Evolutionary conservation across 2,888 invertebrate genomes (phyloP).

Genomic region (Pardosa pseudoannulata): DNA sequence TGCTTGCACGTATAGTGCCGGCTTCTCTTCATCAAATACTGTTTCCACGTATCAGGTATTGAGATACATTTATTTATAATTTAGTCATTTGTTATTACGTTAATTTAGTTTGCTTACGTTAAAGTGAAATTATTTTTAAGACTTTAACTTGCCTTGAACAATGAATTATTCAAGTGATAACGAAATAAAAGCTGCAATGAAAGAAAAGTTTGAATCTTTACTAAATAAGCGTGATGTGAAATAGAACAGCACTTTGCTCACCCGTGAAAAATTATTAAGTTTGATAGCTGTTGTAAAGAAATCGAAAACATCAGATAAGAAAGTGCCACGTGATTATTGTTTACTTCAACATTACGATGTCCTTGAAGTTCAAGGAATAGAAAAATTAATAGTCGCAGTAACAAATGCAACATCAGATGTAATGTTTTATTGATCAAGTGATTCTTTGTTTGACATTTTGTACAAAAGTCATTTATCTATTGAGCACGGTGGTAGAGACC

Average conservation of each 20-base stretch:
- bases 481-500: slow-evolving; percentile 31
- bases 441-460: slow-evolving; percentile 31
- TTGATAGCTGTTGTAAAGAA: slow-evolving; percentile 65
- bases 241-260: slow-evolving; percentile 66
- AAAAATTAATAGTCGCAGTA: slow-evolving; percentile 42
- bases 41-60: too few relatives aligned
- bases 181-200: slow-evolving; percentile 47
- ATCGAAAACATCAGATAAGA: slow-evolving; percentile 67
- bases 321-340: slow-evolving; percentile 68
- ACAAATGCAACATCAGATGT: slow-evolving; percentile 46
- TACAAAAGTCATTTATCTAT: slow-evolving; percentile 32
- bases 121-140: too few relatives aligned
- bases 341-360: slow-evolving; percentile 65
- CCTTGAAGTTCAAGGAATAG: slow-evolving; percentile 40
- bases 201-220: slow-evolving; percentile 66
- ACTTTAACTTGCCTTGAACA: too few relatives aligned
- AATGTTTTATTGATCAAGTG: slow-evolving; percentile 42
- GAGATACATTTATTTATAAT: too few relatives aligned
- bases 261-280: slow-evolving; percentile 64
- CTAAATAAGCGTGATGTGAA: slow-evolving; percentile 67
- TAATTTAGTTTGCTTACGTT: too few relatives aligned
- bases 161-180: too few relatives aligned
- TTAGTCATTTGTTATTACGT: too few relatives aligned
- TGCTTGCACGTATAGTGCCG: too few relatives aligned
- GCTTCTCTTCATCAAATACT: too few relatives aligned